These are phyloP conservation scores for Lymantria monacha DNA, from an alignment of 2,888 invertebrate species.

Conservation along the genomic window DNA sequence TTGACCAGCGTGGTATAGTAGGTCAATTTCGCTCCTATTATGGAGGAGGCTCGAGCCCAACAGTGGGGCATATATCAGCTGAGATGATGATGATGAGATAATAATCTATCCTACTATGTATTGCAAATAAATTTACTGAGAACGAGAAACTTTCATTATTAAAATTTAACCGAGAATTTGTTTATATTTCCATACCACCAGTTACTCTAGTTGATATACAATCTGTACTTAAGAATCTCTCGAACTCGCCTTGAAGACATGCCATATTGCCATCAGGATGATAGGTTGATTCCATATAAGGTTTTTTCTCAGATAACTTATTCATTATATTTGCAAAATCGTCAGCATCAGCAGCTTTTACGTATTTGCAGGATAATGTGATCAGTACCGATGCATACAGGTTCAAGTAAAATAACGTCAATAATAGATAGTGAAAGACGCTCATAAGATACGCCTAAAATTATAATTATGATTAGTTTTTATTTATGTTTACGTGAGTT, in stretches of 20 bases:
- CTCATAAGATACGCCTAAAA: constrained; percentile 77
- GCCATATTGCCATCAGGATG: constrained; percentile 65
- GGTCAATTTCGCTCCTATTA: no score
- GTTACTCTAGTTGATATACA: no score
- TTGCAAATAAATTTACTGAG: no score
- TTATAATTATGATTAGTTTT: not conserved
- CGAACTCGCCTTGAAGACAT: constrained; percentile 53
- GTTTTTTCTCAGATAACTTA: constrained; percentile 40
- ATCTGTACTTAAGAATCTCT: no score
- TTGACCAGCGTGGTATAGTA: no score
- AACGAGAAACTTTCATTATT: no score
- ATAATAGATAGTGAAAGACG: constrained; percentile 70
- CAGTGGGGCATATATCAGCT: no score
- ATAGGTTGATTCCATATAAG: constrained; percentile 49
- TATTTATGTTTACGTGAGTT: not conserved
- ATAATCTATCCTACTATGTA: no score
- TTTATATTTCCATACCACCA: no score
- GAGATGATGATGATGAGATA: no score
- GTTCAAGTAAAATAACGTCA: constrained; percentile 73
- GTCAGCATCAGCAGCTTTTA: constrained; percentile 44
- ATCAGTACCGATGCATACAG: constrained; percentile 69
- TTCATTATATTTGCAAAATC: constrained; percentile 45
- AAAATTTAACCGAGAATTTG: no score
- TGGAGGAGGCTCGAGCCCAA: no score
- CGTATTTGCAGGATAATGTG: constrained; percentile 65